Evolutionary conservation across 2,797 vertebrate species (phyloP).

Genomic region (Pampus argenteus): DNA sequence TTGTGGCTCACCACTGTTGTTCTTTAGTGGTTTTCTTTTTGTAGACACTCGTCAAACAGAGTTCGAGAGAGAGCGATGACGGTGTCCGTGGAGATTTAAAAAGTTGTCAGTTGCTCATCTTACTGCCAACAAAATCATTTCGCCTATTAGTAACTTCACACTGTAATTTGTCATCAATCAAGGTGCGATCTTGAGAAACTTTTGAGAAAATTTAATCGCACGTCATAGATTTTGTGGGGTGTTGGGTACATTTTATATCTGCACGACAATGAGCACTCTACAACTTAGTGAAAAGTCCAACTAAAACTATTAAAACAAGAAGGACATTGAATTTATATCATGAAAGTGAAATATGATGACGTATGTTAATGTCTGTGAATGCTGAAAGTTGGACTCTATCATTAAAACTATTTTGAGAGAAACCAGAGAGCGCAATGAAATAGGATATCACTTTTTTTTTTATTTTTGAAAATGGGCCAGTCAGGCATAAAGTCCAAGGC

Average conservation of each 20-base stretch:
- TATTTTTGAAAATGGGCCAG: slow-evolving; percentile 69
- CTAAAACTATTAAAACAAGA: slow-evolving; percentile 22
- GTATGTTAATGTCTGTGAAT: slow-evolving; percentile 22
- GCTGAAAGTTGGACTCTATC: slow-evolving; percentile 31
- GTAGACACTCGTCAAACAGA: slow-evolving; percentile 8
- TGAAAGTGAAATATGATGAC: slow-evolving; percentile 1
- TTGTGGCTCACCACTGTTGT: slow-evolving; percentile 28
- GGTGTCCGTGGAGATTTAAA: slow-evolving; percentile 23
- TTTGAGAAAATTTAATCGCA: slow-evolving; percentile 51
- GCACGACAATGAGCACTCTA: slow-evolving; percentile 34
- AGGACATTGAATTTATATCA: background rate
- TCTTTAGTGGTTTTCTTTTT: slow-evolving; percentile 1
- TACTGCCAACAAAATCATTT: slow-evolving; percentile 32
- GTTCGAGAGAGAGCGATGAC: slow-evolving; percentile 12
- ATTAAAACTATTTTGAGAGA: slow-evolving; percentile 66
- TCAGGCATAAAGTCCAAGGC: slow-evolving; percentile 77
- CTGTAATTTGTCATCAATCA: slow-evolving; percentile 39
- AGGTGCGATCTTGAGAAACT: slow-evolving; percentile 46
- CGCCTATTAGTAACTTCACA: slow-evolving; percentile 15
- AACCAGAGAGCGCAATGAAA: slow-evolving; percentile 71
- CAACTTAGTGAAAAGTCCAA: slow-evolving; percentile 8
- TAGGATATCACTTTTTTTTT: slow-evolving; percentile 63
- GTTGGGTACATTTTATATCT: slow-evolving; percentile 39
- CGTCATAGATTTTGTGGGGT: slow-evolving; percentile 30
- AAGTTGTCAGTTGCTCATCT: slow-evolving; percentile 17